Evolutionary conservation across 2,888 invertebrate genomes (phyloP), one percentile per base, ranked within the genome.

Genomic region (Xestia sexstrigata): DNA sequence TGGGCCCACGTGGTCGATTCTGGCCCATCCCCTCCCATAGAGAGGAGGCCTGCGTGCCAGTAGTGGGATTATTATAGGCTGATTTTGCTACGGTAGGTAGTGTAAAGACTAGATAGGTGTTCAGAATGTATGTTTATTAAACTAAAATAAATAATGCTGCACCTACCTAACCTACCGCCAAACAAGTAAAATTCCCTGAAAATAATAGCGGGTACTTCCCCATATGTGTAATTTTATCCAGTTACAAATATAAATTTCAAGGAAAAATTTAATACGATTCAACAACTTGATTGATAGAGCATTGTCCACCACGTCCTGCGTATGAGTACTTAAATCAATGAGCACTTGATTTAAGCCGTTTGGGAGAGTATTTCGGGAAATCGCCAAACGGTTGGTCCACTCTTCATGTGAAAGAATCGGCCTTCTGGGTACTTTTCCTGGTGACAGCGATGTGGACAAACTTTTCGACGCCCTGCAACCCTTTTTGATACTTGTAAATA

Each of bases 191-290:
- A 0, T 39, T 49, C 15, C 26, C n/a, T n/a, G 2, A 26, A 70
- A 70, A 42, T 58, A 0, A 15, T 26, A 65, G 5, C 55, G 6
- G 42, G 71, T 78, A 13, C 3, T 20, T 49, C 5, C 68, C 55
- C 20, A 35, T 39, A 23, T 52, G 4, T 20, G 55, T 49, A 42
- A 42, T 9, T 52, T 69, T 80, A 62, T 75, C 47, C 66, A 68
- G 67, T 39, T n/a, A 55, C 17, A 1, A 26, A 42, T 17, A 26
- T 55, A 2, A 11, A 45, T 74, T 67, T 62, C 47, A 23, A 15
- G 62, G 23, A 70, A 67, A 47, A 65, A 15, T 42, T 13, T 23
- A 62, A 26, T 17, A 0, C 0, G 35, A 26, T 66, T 60, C 35
- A 23, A 11, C n/a, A 26, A 63, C 23, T 72, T 42, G 26, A 63